These are phyloP conservation scores for Dolichopus griseipennis DNA, from an alignment of 2,888 invertebrate genomes.

Conservation along the genomic window DNA sequence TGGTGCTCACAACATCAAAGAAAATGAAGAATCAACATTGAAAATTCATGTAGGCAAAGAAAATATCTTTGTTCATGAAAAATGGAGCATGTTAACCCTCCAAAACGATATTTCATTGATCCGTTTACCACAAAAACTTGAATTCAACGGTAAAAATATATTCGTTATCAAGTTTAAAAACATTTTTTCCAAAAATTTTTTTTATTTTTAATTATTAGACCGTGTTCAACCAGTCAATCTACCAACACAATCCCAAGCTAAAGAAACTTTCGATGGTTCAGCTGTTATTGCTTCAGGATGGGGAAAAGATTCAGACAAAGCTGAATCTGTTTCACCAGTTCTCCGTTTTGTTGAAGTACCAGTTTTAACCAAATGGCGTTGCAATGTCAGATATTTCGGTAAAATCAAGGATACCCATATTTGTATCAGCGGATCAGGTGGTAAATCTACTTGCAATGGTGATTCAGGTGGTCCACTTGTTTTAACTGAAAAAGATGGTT, in stretches of 20 bases:
- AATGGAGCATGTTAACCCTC: conserved; percentile 32
- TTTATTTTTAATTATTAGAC: conserved; percentile 18
- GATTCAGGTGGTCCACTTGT: conserved; percentile 40
- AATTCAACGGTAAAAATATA: conserved; percentile 34
- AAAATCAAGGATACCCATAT: conserved; percentile 24
- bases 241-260: conserved; percentile 24
- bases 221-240: conserved; percentile 29
- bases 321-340: conserved; percentile 24
- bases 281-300: conserved; percentile 34
- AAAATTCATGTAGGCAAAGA: conserved; percentile 25
- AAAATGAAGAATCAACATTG: conserved; percentile 28
- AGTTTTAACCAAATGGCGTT: conserved; percentile 28
- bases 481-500: conserved; percentile 23
- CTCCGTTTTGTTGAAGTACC: conserved; percentile 28
- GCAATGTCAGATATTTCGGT: conserved; percentile 27
- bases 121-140: conserved; percentile 36
- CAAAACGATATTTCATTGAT: conserved; percentile 45
- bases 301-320: conserved; percentile 32
- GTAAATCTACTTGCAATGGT: conserved; percentile 35
- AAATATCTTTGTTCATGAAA: conserved; percentile 37
- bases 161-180: no score
- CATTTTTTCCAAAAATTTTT: neutral
- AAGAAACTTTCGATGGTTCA: conserved; percentile 26
- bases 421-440: conserved; percentile 29
- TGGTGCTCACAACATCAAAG: conserved; percentile 31